A percentile compares a stretch with the other conserved stretches of the same genome.
These are phyloP conservation scores for Melanotus villosus DNA, from an alignment of 2,888 invertebrate species.

Conservation along the genomic window DNA sequence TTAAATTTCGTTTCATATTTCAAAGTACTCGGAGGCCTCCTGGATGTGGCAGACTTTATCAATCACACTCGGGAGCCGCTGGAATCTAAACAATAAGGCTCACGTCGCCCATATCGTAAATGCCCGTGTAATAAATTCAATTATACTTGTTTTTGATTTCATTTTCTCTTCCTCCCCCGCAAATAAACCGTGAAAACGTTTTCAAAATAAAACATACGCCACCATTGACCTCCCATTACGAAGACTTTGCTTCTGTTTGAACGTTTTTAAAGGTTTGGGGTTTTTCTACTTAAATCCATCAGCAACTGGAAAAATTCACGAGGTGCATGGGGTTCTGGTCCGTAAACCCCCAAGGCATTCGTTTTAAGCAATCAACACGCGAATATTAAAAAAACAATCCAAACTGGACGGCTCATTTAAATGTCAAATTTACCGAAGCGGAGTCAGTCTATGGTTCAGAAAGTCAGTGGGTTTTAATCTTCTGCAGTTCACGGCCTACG, in stretches of 20 bases:
- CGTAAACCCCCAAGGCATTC: too few relatives aligned
- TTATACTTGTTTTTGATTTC: constrained; percentile 23
- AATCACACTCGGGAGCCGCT: constrained; percentile 19
- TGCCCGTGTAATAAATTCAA: constrained; percentile 25
- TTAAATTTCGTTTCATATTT: constrained; percentile 9
- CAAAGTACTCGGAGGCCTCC: not conserved
- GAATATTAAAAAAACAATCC: too few relatives aligned
- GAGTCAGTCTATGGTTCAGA: too few relatives aligned
- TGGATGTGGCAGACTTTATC: constrained; percentile 13
- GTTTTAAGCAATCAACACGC: too few relatives aligned
- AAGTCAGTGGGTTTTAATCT: too few relatives aligned
- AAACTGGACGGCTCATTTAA: too few relatives aligned
- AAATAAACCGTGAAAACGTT: constrained; percentile 24
- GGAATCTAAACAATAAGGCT: constrained; percentile 22
- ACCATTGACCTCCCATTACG: not conserved
- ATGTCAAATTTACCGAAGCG: too few relatives aligned
- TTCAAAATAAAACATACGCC: constrained; percentile 21
- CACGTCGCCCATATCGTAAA: constrained; percentile 24
- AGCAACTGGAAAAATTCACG: too few relatives aligned
- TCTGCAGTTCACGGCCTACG: too few relatives aligned
- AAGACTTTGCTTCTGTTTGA: not conserved
- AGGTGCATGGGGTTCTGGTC: too few relatives aligned
- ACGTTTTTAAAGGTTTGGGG: too few relatives aligned
- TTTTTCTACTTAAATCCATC: too few relatives aligned
- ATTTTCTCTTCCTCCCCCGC: constrained; percentile 22